These are phyloP conservation scores for Mormoops blainvillei DNA, from an alignment of 2,113 vertebrate species.

Conservation along the genomic window DNA sequence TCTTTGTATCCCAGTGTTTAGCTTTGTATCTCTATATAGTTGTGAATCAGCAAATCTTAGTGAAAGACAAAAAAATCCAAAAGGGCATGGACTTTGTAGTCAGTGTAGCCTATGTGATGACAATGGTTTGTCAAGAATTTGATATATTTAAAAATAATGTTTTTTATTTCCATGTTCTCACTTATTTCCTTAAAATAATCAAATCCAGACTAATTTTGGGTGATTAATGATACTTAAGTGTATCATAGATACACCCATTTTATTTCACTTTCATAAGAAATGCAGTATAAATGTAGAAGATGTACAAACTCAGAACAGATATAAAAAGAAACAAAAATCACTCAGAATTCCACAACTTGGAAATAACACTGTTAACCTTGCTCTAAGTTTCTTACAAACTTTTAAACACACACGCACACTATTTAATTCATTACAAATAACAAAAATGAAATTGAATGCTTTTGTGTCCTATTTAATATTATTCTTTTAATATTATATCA, in stretches of 20 bases:
- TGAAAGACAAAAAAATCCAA: not conserved
- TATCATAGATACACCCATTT: not conserved
- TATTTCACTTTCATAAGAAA: slow-evolving; percentile 10
- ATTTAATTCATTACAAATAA: not conserved
- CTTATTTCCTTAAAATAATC: not conserved
- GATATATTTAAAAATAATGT: not conserved
- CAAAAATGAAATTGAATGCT: not conserved
- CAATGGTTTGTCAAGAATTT: not conserved
- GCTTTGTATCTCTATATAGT: not conserved
- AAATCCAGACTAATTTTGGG: not conserved
- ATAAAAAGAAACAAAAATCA: not conserved
- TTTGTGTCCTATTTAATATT: not conserved
- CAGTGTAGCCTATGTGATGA: not conserved
- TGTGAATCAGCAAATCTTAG: not conserved
- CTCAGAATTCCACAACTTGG: not conserved
- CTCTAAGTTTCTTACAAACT: not conserved
- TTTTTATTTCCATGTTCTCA: not conserved
- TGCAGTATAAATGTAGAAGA: not conserved
- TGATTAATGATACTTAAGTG: not conserved
- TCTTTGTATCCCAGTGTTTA: not conserved
- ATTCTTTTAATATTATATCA: not conserved
- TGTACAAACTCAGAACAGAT: not conserved
- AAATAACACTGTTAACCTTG: not conserved
- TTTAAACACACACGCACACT: not conserved
- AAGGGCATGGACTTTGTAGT: not conserved